Evolutionary conservation across 2,113 vertebrate genomes (phyloP), one percentile per base, ranked within the genome.

Genomic region (Pongo pygmaeus): DNA sequence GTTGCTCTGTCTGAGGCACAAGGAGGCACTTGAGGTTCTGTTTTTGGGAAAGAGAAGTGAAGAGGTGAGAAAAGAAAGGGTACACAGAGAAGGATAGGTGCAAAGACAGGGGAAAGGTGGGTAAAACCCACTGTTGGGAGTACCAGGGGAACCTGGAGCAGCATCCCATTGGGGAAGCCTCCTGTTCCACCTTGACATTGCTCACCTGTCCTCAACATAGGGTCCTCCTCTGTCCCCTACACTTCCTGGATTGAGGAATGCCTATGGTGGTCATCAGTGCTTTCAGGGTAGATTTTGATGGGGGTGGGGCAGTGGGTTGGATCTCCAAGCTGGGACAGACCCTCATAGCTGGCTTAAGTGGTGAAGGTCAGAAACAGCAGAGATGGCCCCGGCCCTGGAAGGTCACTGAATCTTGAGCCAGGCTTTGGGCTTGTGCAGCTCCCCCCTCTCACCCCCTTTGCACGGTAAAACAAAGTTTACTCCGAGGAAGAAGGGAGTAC

Each of bases 281-380:
- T 23, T 1, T 2, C 10, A 11, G 59, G 48, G 12, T 0, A 16
- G 16, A 16, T 20, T 43, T 22, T 10, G 4, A 43, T 2, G 16
- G 38, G 6, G 6, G 9, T 5, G 9, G 7, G 20, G 25, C 0
- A 2, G 23, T 23, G 16, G 13, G 11, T 20, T 25, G 17, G n/a
- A 84, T 13, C 22, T 61, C 86, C 23, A 27, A 46, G 18, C 30
- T 50, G 40, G 80, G 52, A 85, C 50, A 85, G 91, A 78, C 72
- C 27, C 7, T 32, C 55, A 85, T 17, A 70, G n/a, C 8, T 8
- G 16, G 0, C 10, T 14, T 27, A 25, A 5, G 0, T 12, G 48
- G 25, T 59, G 2, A 69, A 40, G 88, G 35, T 43, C 38, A 23
- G 64, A 78, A 25, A 80, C 40, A 59, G 38, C 46, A 40, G 38